Percentiles rank a stretch among this genome's conserved stretches.
Conservation (phyloP, 2,113 vertebrate genomes). For the Amblyopsis rosae region DNA sequence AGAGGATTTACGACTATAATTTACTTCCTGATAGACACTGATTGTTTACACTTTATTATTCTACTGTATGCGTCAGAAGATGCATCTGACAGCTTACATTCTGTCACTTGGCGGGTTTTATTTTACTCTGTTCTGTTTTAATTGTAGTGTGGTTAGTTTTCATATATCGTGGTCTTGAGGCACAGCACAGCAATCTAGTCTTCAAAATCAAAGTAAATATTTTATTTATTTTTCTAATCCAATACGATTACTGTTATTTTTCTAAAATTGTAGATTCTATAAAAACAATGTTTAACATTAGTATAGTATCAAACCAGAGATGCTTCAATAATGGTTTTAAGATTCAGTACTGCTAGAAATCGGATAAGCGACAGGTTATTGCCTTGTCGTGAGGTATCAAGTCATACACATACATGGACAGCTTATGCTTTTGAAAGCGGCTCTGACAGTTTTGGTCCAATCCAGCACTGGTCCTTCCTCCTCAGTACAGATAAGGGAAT, state of each 20-base stretch:
- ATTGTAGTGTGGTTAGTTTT: no score
- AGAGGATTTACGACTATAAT: neutral
- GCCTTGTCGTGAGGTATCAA: conserved; percentile 10
- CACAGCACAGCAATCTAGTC: no score
- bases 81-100: neutral
- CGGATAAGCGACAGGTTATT: conserved; percentile 9
- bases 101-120: neutral
- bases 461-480: neutral
- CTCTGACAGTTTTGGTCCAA: conserved; percentile 3
- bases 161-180: no score
- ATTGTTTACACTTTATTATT: neutral
- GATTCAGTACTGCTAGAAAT: neutral
- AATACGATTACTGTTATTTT: neutral
- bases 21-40: neutral
- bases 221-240: neutral
- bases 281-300: neutral
- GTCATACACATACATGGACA: neutral
- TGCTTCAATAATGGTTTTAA: neutral
- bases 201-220: no score
- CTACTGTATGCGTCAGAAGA: neutral
- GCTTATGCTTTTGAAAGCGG: neutral
- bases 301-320: neutral
- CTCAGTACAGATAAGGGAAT: conserved; percentile 87
- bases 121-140: neutral
- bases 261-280: neutral